phyloP scores from a whole-genome alignment of 2,888 invertebrate genomes.

The Falcaria lacertinaria region DNA sequence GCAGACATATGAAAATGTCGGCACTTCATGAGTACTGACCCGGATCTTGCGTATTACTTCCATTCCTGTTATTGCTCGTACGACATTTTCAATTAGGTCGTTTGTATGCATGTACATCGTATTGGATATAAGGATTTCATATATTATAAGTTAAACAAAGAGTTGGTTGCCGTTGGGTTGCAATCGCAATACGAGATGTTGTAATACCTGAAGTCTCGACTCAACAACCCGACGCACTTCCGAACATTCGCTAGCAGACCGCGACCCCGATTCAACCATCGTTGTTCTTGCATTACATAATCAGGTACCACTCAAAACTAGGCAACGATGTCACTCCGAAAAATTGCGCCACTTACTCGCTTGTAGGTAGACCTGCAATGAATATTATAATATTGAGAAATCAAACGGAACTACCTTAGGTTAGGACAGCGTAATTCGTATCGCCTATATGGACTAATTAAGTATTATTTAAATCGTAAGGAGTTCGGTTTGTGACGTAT shows the following conservation, averaged over 20 bases:
- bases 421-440: no score
- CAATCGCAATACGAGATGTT: constrained; percentile 31
- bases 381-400: constrained; percentile 9
- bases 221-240: constrained; percentile 39
- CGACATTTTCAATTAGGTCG: neutral
- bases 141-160: neutral
- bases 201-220: constrained; percentile 31
- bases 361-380: constrained; percentile 17
- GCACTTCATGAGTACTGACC: constrained; percentile 51
- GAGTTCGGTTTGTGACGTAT: no score
- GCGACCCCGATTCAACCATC: constrained; percentile 67
- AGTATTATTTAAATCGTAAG: no score
- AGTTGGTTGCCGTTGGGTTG: constrained; percentile 3
- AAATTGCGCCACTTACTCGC: constrained; percentile 71
- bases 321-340: constrained; percentile 77
- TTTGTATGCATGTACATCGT: neutral
- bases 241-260: constrained; percentile 57
- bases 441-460: no score
- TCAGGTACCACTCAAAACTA: constrained; percentile 69
- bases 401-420: no score
- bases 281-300: constrained; percentile 76
- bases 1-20: constrained; percentile 58
- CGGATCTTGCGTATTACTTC: constrained; percentile 26
- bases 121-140: no score
- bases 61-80: constrained; percentile 16